A percentile compares a stretch with the other conserved stretches of the same genome.
Evolutionary conservation across 2,113 vertebrate species (phyloP).

Genomic region (Calcarius ornatus): DNA sequence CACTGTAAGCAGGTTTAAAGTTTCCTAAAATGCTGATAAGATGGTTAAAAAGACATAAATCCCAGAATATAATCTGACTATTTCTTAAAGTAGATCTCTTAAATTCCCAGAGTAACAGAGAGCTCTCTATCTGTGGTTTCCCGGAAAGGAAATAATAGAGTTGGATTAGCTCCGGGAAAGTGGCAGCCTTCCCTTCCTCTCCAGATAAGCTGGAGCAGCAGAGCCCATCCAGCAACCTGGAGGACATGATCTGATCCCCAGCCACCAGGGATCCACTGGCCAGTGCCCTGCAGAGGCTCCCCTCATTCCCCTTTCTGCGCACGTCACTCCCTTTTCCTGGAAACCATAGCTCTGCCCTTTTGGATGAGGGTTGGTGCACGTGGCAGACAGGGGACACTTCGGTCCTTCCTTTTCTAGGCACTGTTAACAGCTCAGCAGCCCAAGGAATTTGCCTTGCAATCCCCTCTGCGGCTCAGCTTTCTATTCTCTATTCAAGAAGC

Average conservation of each 20-base stretch:
- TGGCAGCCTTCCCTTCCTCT: conserved; percentile 20
- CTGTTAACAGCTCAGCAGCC: conserved; percentile 28
- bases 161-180: neutral
- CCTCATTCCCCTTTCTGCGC: neutral
- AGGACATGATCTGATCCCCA: neutral
- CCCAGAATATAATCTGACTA: neutral
- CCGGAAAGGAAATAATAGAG: conserved; percentile 23
- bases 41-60: neutral
- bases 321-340: neutral
- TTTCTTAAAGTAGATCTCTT: neutral
- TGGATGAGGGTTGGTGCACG: neutral
- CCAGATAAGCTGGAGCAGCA: neutral
- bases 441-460: conserved; percentile 49
- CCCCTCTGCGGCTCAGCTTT: conserved; percentile 44
- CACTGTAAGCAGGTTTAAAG: neutral
- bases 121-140: neutral
- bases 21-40: neutral
- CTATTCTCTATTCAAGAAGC: conserved; percentile 49
- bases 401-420: conserved; percentile 32
- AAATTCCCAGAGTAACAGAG: neutral
- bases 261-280: rapidly evolving
- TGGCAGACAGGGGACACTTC: neutral
- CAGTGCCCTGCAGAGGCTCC: rapidly evolving
- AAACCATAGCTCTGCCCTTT: neutral
- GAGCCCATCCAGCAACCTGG: neutral